Conservation (phyloP, 2,888 invertebrate genomes). For the Oligia strigilis region DNA sequence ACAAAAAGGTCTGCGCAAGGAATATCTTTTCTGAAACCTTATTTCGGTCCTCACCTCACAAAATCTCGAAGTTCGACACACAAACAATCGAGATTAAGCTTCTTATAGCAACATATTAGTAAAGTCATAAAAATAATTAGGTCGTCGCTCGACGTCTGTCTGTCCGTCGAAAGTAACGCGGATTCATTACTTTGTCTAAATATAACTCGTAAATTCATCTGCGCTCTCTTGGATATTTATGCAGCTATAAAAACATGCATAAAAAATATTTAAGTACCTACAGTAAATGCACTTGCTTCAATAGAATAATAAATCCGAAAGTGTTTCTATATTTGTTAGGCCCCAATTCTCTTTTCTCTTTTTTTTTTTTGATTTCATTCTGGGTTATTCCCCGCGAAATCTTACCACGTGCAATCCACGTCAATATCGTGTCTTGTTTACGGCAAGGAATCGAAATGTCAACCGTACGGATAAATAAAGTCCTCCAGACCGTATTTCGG, state of each 20-base stretch:
- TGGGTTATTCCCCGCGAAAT: no score
- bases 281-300: background rate
- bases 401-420: no score
- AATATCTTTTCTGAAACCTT: background rate
- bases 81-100: background rate
- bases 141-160: conserved; percentile 27
- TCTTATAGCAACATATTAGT: conserved; percentile 1
- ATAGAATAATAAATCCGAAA: background rate
- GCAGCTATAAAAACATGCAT: conserved; percentile 43
- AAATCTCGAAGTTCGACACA: background rate
- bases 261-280: background rate
- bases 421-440: no score
- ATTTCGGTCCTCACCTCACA: background rate
- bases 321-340: background rate
- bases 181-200: conserved; percentile 50
- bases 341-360: no score
- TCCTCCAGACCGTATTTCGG: no score
- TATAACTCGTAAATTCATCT: conserved; percentile 32
- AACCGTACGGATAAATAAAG: no score
- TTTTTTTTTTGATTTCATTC: no score
- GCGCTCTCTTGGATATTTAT: conserved; percentile 21
- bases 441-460: no score
- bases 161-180: conserved; percentile 26
- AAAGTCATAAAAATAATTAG: conserved; percentile 48
- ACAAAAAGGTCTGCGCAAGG: no score